Evolutionary conservation across 2,113 vertebrate species (phyloP), one percentile per base, ranked within the genome.

Genomic region (Myxocyprinus asiaticus): DNA sequence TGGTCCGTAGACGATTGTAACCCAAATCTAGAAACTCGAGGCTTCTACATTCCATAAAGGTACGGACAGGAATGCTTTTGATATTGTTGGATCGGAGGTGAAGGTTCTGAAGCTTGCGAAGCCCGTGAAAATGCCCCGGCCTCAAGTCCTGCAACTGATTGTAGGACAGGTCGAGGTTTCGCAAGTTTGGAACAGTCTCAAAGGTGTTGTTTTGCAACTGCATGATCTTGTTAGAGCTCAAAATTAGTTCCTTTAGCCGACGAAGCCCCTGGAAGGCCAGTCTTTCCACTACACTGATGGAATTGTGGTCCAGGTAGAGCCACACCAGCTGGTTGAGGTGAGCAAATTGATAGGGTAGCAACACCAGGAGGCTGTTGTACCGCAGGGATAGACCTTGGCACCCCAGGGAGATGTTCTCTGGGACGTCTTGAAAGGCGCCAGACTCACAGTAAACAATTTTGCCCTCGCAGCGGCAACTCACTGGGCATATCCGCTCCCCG

Each of bases 361-460:
- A 93, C 83, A 93, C 93, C 90, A 95, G 93, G 85, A 99, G 94
- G 91, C 94, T 95, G 92, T 98, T 99, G 88, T 98, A 98, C 63
- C 97, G 93, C 83, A 99, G 88, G 0, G 97, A 99, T 76, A 99
- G 91, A 89, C 97, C 97, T 79, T 98, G 97, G 69, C 97, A 98
- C 77, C 97, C 96, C 0, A 89, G 90, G 5, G 96, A 96, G 88
- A 99, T 95, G 86, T 98, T 98, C 83, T 94, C 94, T 0, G 97
- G 97, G 88, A 98, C 93, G 88, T 94, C 95, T 82, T 94, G 90
- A 84, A 99, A 96, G 2, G 94, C 94, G 22, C 96, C 95, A 4
- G 97, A 98, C 82, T 99, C 97, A 55, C 97, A 99, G 87, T 99
- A 99, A 78, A 96, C 96, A 76, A 98, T 97, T 89, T 99, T 99